Evolutionary conservation across 53 echinoderm and acorn worm species (phyloP).

Genomic region (Temnopleurus reevesii): DNA sequence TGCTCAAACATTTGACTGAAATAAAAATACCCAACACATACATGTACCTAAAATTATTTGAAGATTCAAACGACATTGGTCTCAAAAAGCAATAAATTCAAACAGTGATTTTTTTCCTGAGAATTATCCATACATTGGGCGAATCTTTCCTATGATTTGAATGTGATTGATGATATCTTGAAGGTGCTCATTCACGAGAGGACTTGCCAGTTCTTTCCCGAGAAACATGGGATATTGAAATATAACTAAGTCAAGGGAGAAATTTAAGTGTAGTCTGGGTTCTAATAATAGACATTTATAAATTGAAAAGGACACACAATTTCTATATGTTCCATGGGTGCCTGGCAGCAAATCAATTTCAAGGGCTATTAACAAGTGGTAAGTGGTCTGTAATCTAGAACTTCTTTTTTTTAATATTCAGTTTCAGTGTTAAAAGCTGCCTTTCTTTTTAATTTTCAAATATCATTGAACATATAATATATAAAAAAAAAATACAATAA

Average conservation of each 20-base stretch:
- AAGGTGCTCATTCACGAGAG: not conserved
- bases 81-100: too few relatives aligned
- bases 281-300: not conserved
- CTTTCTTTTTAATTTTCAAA: too few relatives aligned
- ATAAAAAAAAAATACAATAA: too few relatives aligned
- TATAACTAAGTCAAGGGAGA: not conserved
- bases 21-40: too few relatives aligned
- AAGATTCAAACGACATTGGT: too few relatives aligned
- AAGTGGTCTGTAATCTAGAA: slow-evolving; percentile 42
- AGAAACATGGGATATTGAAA: slow-evolving; percentile 32
- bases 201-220: not conserved
- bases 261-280: not conserved
- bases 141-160: not conserved
- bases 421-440: not conserved
- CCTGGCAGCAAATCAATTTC: slow-evolving; percentile 43
- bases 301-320: slow-evolving; percentile 23
- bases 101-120: too few relatives aligned
- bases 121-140: too few relatives aligned
- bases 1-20: too few relatives aligned
- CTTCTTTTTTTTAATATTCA: not conserved
- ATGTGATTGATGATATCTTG: not conserved
- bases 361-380: slow-evolving; percentile 55
- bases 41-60: too few relatives aligned
- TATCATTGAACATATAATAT: too few relatives aligned
- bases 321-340: not conserved